A percentile compares a stretch with the other conserved stretches of the same genome.
phyloP scores from a whole-genome alignment of 2,888 invertebrate species.

The Dryomyza anilis region DNA sequence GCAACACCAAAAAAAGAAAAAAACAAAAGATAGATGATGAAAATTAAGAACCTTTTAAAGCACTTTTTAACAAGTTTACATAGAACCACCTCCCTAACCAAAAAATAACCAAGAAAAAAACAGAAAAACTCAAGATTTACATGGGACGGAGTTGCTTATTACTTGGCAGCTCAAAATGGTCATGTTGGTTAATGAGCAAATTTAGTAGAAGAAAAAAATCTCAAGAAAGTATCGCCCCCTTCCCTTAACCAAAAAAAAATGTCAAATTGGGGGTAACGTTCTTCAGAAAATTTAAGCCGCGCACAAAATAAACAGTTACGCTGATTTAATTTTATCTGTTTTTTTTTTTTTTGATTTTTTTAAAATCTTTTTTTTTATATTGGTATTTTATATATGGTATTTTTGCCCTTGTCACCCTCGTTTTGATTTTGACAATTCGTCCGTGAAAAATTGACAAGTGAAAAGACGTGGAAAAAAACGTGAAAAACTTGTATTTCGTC shows the following conservation, averaged over 20 bases:
- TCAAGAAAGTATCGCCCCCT: slow-evolving; percentile 54
- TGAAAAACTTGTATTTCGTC: not conserved
- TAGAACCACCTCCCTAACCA: no score
- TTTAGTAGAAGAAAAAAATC: slow-evolving; percentile 46
- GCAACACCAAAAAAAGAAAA: not conserved
- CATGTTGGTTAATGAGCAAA: no score
- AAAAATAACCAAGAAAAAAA: not conserved
- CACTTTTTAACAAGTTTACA: not conserved
- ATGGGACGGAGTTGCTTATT: no score
- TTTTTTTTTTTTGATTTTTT: slow-evolving; percentile 29
- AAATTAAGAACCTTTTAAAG: not conserved
- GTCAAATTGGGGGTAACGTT: no score
- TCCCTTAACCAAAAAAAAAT: slow-evolving; percentile 58
- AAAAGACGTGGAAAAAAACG: slow-evolving; percentile 25
- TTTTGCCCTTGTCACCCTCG: slow-evolving; percentile 51
- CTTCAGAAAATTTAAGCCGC: slow-evolving; percentile 17
- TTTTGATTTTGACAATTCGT: slow-evolving; percentile 55
- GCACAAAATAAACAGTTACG: slow-evolving; percentile 57
- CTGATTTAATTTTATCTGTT: slow-evolving; percentile 53
- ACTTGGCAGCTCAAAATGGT: no score
- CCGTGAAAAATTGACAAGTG: slow-evolving; percentile 56
- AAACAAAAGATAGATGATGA: not conserved
- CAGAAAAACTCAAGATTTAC: no score
- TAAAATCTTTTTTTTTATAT: slow-evolving; percentile 42
- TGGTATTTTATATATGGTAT: no score